Base-by-base conservation (phyloP, 2,888 invertebrate species). In the Escarpia spicata region DNA sequence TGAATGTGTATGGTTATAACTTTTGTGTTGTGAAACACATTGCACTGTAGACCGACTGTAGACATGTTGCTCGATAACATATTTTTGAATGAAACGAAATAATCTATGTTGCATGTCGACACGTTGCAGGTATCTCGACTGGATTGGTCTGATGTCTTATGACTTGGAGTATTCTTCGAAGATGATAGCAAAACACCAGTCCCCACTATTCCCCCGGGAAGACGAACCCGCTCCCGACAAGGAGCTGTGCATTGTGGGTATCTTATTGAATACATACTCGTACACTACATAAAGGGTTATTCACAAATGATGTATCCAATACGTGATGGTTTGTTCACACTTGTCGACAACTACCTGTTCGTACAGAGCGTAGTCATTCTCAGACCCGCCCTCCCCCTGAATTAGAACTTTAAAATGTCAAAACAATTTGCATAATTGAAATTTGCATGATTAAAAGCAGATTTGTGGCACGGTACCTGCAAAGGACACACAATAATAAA, bases 121-220 rank as follows among this genome's bases (percentile, higher is more conserved):
- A 26, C 19, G n/a, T 75, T 26, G 26, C 4, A 91, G 91, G n/a
- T 44, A 37, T 58, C 37, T 91, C 37, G 91, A 91, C 52, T 91
- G 91, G 91, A 44, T 91, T 45, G 91, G 91, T 37, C 91, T 91
- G 37, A 91, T 91, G 91, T 91, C 91, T 4, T 91, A 91, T 52
- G 91, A 91, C 58, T n/a, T 91, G 44, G 91, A 91, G n/a, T 91
- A 44, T 43, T 75, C 75, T 26, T n/a, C 19, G 26, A 75, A 75
- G 19, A 26, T 2, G 6, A 26, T 75, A 6, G 45, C 45, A 52
- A 91, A 91, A 91, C 91, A 91, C 31, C 91, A 91, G 4, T 44
- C 91, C 58, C 52, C 91, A 15, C 45, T 91, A 43, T 45, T 91
- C 43, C 91, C 91, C 1, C 12, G 91, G 37, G 52, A 37, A 19